Conservation (phyloP, 2,113 vertebrate genomes). For the Tragelaphus buxtoni region DNA sequence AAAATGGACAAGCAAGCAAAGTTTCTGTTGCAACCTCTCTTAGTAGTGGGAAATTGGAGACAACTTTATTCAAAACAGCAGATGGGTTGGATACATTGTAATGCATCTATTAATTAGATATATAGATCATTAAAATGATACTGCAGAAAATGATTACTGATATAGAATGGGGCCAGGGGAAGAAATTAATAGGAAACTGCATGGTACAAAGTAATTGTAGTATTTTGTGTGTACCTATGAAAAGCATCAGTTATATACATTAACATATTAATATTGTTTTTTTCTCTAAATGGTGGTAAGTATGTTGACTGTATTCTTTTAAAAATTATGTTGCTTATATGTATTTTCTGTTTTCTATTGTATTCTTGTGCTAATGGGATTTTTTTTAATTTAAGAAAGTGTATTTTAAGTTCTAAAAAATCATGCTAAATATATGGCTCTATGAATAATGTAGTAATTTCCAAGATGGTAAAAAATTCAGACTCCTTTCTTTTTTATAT, state of each 20-base stretch:
- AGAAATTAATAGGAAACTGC: not conserved
- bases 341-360: not conserved
- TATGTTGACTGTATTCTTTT: not conserved
- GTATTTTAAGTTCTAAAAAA: not conserved
- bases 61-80: not conserved
- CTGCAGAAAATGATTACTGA: not conserved
- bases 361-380: not conserved
- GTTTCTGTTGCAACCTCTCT: not conserved
- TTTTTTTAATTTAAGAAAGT: not conserved
- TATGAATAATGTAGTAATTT: not conserved
- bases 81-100: not conserved
- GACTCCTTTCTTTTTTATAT: not conserved
- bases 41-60: not conserved
- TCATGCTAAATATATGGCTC: not conserved
- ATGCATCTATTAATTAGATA: not conserved
- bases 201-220: not conserved
- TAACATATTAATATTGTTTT: not conserved
- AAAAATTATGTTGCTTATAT: not conserved
- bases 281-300: not conserved
- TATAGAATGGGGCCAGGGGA: not conserved
- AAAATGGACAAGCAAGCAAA: not conserved
- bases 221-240: not conserved
- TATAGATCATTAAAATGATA: not conserved
- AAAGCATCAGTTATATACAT: not conserved
- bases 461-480: not conserved